phyloP scores from a whole-genome alignment of 2,888 invertebrate genomes.

The Ormyrus thymus region DNA sequence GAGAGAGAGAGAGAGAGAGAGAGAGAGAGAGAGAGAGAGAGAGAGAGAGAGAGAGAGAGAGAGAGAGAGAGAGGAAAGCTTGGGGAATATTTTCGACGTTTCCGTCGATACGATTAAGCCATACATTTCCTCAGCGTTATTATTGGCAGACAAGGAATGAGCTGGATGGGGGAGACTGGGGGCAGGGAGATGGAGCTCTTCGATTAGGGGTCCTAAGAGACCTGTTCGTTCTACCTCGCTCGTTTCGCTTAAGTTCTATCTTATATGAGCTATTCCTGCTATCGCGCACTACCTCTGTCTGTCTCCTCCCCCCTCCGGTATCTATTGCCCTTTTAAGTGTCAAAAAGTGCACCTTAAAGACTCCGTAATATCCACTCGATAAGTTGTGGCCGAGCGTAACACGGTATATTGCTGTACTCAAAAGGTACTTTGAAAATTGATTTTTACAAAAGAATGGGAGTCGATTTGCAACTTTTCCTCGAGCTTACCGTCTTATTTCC shows the following conservation, averaged over 20 bases:
- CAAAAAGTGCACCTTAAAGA: too few species aligned
- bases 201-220: constrained; percentile 24
- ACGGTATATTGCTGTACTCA: too few species aligned
- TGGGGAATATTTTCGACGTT: constrained; percentile 28
- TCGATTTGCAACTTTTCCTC: background rate
- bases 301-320: too few species aligned
- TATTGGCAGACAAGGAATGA: background rate
- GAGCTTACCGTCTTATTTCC: background rate
- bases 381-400: too few species aligned
- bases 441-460: too few species aligned
- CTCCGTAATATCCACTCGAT: too few species aligned
- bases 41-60: background rate
- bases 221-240: constrained; percentile 11
- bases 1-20: too few species aligned
- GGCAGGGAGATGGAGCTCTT: constrained; percentile 3
- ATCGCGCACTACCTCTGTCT: too few species aligned
- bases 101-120: constrained; percentile 32
- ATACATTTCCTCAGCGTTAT: constrained; percentile 28
- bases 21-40: too few species aligned
- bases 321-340: too few species aligned
- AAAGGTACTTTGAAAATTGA: too few species aligned
- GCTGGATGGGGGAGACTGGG: background rate
- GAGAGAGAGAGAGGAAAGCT: background rate
- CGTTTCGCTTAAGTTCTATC: constrained; percentile 2
- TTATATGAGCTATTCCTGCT: background rate